phyloP scores from a whole-genome alignment of 1,140 invertebrate species.

The Venturia canescens region DNA sequence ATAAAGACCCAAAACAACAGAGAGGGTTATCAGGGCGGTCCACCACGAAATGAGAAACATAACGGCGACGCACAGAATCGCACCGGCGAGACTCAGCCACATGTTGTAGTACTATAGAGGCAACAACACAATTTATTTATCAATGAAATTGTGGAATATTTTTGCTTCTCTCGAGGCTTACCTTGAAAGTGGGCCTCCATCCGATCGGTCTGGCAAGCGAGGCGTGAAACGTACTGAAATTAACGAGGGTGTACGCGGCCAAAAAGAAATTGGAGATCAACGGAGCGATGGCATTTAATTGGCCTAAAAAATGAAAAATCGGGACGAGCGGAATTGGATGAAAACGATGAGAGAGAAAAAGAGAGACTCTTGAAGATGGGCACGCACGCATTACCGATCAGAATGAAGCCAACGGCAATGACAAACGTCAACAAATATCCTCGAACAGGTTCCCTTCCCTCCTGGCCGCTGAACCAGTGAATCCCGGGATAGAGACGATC shows the following conservation, averaged over 20 bases:
- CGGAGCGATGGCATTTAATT: conserved; percentile 95
- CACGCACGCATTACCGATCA: conserved; percentile 83
- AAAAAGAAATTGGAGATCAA: conserved; percentile 99
- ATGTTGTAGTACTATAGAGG: conserved; percentile 93
- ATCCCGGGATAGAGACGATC: conserved; percentile 97
- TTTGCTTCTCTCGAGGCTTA: too few relatives aligned
- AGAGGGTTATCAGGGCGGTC: conserved; percentile 93
- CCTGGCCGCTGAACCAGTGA: conserved; percentile 94
- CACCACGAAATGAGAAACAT: conserved; percentile 98
- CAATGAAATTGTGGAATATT: too few relatives aligned
- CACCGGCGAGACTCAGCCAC: conserved; percentile 94
- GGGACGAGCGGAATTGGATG: conserved; percentile 54
- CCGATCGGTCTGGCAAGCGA: conserved; percentile 91
- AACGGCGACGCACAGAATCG: conserved; percentile 92
- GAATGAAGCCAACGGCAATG: conserved; percentile 91
- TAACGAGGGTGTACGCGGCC: conserved; percentile 97
- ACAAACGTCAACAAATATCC: conserved; percentile 95
- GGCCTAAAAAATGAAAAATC: conserved; percentile 80
- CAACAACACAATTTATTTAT: conserved; percentile 58
- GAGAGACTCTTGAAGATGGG: too few relatives aligned
- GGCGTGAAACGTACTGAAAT: conserved; percentile 98
- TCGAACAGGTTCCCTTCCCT: conserved; percentile 93
- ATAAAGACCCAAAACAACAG: conserved; percentile 89
- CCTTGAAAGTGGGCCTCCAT: conserved; percentile 92
- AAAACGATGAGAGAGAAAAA: too few relatives aligned